phyloP scores from a whole-genome alignment of 2,888 invertebrate species.

The Vannuccia rotundouncinata region DNA sequence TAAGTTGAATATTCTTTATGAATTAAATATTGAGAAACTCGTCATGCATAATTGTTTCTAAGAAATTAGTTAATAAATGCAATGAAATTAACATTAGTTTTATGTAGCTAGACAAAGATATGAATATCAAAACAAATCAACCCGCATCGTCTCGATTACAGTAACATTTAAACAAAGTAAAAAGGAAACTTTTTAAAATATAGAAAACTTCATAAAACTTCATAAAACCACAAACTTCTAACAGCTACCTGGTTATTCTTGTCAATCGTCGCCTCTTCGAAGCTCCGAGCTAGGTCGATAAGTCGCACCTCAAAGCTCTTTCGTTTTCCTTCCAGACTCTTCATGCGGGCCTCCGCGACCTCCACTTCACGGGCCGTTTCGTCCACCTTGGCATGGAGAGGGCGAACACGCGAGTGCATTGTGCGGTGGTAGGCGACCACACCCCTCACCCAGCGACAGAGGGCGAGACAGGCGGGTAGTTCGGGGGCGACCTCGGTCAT shows the following conservation, averaged over 20 bases:
- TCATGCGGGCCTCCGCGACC: conserved; percentile 55
- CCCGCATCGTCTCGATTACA: too few species aligned
- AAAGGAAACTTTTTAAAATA: too few species aligned
- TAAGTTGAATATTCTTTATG: too few species aligned
- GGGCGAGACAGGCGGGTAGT: conserved; percentile 50
- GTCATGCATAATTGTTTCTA: too few species aligned
- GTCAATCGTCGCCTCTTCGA: conserved; percentile 57
- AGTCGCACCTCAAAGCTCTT: conserved; percentile 52
- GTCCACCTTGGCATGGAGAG: conserved; percentile 54
- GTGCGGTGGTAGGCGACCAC: conserved; percentile 54
- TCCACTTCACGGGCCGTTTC: conserved; percentile 53
- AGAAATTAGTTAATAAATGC: too few species aligned
- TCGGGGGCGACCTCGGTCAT: conserved; percentile 43
- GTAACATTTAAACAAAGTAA: too few species aligned
- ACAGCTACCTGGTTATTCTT: conserved; percentile 56
- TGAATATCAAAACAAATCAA: too few species aligned
- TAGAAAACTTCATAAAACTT: too few species aligned
- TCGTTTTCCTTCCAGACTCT: conserved; percentile 51
- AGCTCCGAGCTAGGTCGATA: conserved; percentile 51
- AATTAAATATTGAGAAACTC: too few species aligned
- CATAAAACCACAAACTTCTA: too few species aligned
- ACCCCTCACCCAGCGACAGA: conserved; percentile 54
- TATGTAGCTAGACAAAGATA: too few species aligned
- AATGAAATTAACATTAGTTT: too few species aligned
- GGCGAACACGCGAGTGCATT: conserved; percentile 56